Evolutionary conservation across 2,797 vertebrate species (phyloP).

Genomic region (Sylvilagus floridanus): DNA sequence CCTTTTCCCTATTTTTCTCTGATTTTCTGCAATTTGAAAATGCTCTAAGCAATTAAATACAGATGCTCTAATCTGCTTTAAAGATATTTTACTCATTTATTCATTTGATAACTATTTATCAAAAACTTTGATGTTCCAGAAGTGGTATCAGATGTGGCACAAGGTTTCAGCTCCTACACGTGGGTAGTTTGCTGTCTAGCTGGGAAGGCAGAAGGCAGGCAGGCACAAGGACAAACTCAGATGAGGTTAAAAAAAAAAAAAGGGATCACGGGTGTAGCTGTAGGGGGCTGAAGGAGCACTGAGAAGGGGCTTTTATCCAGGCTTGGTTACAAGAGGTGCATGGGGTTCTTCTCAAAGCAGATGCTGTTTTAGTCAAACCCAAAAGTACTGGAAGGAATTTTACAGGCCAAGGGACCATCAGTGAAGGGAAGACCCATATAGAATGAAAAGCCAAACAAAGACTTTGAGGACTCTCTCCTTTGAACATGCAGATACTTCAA

Average conservation of each 20-base stretch:
- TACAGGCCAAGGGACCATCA: neutral
- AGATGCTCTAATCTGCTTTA: neutral
- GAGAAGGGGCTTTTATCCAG: neutral
- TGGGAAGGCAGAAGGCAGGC: neutral
- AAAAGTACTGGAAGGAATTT: neutral
- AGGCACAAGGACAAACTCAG: neutral
- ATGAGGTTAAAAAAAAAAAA: neutral
- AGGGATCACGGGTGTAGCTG: neutral
- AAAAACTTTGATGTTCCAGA: neutral
- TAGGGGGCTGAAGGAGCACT: neutral
- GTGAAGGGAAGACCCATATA: neutral
- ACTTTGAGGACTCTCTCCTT: accelerated
- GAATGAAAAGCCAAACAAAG: neutral
- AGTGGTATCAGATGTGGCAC: neutral
- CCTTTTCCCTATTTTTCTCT: neutral
- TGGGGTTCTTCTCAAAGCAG: neutral
- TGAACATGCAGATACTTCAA: accelerated
- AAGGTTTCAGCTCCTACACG: neutral
- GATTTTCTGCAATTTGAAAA: neutral
- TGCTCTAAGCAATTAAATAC: neutral
- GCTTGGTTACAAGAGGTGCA: neutral
- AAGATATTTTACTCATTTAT: neutral
- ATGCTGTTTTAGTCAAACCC: neutral
- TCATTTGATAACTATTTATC: neutral
- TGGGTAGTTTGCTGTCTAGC: neutral